These are phyloP conservation scores for Eulemur mongoz DNA, from an alignment of 2,797 vertebrate genomes.

Conservation along the genomic window DNA sequence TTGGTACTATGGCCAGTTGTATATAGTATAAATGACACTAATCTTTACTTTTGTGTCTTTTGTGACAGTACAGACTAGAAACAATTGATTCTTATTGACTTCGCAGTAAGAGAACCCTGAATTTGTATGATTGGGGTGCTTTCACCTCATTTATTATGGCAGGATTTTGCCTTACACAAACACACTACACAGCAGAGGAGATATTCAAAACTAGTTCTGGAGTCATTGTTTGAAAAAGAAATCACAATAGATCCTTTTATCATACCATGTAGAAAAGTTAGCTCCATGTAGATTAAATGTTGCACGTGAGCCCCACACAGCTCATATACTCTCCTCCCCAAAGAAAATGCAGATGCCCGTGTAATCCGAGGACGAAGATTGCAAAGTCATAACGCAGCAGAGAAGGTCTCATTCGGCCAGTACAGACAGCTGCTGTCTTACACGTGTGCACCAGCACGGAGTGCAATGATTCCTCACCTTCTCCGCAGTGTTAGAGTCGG, in stretches of 20 bases:
- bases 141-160: not conserved
- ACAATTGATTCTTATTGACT: not conserved
- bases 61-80: not conserved
- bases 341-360: not conserved
- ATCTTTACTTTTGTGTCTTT: not conserved
- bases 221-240: not conserved
- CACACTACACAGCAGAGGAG: no score
- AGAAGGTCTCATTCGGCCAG: accelerated
- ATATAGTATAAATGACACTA: no score
- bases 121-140: not conserved
- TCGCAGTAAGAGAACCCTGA: not conserved
- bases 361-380: accelerated
- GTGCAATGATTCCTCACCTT: not conserved
- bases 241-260: not conserved
- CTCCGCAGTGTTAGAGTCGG: accelerated
- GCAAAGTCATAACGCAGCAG: accelerated
- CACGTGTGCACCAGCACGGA: accelerated
- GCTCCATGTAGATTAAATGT: not conserved
- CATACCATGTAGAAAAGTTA: not conserved
- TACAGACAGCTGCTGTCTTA: accelerated
- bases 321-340: not conserved
- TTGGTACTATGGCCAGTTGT: not conserved
- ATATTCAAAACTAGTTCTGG: not conserved
- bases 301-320: no score
- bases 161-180: not conserved